Percentiles rank a stretch among this genome's conserved stretches.
phyloP scores from a whole-genome alignment of 2,113 vertebrate genomes.

The Perca flavescens region DNA sequence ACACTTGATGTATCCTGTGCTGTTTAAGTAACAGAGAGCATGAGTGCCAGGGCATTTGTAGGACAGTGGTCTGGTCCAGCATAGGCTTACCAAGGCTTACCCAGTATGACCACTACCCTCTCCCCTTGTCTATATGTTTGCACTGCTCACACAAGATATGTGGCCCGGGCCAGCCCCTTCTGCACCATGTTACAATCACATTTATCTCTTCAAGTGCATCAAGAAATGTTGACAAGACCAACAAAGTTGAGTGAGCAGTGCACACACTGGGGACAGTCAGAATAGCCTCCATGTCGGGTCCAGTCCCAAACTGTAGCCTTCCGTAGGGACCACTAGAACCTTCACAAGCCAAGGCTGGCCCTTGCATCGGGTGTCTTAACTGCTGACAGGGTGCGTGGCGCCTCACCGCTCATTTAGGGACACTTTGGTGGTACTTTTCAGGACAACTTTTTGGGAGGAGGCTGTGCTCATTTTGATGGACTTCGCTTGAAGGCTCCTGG shows the following conservation, averaged over 20 bases:
- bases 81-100: constrained; percentile 66
- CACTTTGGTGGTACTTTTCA: constrained; percentile 99
- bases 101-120: constrained; percentile 65
- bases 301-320: constrained; percentile 71
- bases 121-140: constrained; percentile 64
- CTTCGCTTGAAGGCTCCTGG: constrained; percentile 59
- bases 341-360: constrained; percentile 72
- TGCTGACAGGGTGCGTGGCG: constrained; percentile 85
- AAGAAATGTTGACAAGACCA: not conserved
- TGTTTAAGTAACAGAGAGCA: constrained; percentile 46
- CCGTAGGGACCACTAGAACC: constrained; percentile 68
- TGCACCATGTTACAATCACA: not conserved
- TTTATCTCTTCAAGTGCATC: not conserved
- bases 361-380: constrained; percentile 74
- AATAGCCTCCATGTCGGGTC: constrained; percentile 71
- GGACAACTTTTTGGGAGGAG: constrained; percentile 97
- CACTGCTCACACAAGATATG: constrained; percentile 74
- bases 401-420: constrained; percentile 99
- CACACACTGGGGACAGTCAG: constrained; percentile 65
- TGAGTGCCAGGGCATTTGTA: constrained; percentile 39
- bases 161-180: not conserved
- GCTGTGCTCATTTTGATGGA: constrained; percentile 92
- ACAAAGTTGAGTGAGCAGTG: constrained; percentile 71
- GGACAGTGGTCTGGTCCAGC: constrained; percentile 50
- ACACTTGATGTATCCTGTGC: constrained; percentile 54